These are phyloP conservation scores for Phyllotreta striolata DNA, from an alignment of 2,888 invertebrate species.

Conservation along the genomic window DNA sequence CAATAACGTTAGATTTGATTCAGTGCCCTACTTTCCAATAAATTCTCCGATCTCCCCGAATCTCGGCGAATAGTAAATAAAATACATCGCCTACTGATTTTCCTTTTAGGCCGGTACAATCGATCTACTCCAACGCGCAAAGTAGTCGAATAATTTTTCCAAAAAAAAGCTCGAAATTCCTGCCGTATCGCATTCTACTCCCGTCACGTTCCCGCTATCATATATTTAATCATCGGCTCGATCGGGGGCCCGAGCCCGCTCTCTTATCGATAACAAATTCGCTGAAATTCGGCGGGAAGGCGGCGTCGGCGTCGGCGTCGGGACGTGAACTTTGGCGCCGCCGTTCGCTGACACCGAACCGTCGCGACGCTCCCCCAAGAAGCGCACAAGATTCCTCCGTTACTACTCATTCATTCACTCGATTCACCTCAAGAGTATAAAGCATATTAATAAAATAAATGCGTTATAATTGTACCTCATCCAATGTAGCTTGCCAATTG, in stretches of 20 bases:
- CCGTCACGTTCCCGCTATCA: too few species aligned
- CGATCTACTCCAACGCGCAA: too few species aligned
- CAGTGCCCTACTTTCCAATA: conserved; percentile 46
- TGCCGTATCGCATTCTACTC: too few species aligned
- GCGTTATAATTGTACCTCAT: too few species aligned
- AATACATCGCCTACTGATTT: background rate
- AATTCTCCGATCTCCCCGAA: conserved; percentile 28
- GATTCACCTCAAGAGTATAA: too few species aligned
- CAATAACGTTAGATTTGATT: conserved; percentile 45
- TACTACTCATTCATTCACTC: too few species aligned
- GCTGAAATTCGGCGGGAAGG: conserved; percentile 13
- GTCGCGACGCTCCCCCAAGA: conserved; percentile 41
- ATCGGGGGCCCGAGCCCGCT: background rate
- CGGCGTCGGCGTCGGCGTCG: conserved; percentile 4
- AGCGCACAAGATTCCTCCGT: conserved; percentile 1
- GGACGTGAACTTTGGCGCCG: conserved; percentile 45
- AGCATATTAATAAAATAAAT: too few species aligned
- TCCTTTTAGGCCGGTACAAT: conserved; percentile 6
- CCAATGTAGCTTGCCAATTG: too few species aligned
- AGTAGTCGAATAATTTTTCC: too few species aligned
- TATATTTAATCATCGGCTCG: background rate
- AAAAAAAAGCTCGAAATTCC: background rate
- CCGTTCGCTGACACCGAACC: conserved; percentile 39
- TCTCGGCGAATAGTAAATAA: conserved; percentile 13
- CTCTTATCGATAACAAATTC: conserved; percentile 19